Percentiles rank a stretch among this genome's conserved stretches.
These are phyloP conservation scores for Pseudomyrmex dendroicus DNA, from an alignment of 1,140 invertebrate genomes.

Conservation along the genomic window DNA sequence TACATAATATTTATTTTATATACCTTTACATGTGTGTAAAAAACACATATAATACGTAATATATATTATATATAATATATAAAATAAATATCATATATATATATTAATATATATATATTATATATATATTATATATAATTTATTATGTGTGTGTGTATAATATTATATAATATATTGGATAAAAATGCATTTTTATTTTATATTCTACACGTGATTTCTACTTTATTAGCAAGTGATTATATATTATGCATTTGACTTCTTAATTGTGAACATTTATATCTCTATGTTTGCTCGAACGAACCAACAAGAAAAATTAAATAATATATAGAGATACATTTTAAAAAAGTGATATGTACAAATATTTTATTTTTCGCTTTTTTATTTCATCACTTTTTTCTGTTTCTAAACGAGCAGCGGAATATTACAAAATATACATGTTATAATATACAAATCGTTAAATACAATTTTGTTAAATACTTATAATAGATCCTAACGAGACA, in stretches of 20 bases:
- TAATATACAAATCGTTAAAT: no score
- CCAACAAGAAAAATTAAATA: not conserved
- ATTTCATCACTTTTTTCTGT: constrained; percentile 9
- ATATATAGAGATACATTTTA: not conserved
- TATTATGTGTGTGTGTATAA: no score
- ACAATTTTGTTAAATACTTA: constrained; percentile 12
- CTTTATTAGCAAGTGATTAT: constrained; percentile 31
- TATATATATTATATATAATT: no score
- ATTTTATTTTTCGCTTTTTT: constrained; percentile 20
- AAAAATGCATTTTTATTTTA: constrained; percentile 46
- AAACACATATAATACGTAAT: no score
- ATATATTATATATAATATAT: no score
- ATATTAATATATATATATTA: no score
- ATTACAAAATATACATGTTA: not conserved
- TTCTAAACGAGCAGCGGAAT: constrained; percentile 29
- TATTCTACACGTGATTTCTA: constrained; percentile 41
- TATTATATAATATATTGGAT: no score
- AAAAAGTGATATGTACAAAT: constrained; percentile 4
- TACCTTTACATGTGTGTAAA: not conserved
- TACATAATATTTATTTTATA: constrained; percentile 54
- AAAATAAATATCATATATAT: no score
- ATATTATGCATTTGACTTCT: constrained; percentile 44
- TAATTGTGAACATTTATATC: constrained; percentile 45
- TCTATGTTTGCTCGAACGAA: constrained; percentile 30
- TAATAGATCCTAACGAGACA: constrained; percentile 11